Evolutionary conservation across 2,888 invertebrate genomes (phyloP), one percentile per base, ranked within the genome.

Genomic region (Drymonia ruficornis): DNA sequence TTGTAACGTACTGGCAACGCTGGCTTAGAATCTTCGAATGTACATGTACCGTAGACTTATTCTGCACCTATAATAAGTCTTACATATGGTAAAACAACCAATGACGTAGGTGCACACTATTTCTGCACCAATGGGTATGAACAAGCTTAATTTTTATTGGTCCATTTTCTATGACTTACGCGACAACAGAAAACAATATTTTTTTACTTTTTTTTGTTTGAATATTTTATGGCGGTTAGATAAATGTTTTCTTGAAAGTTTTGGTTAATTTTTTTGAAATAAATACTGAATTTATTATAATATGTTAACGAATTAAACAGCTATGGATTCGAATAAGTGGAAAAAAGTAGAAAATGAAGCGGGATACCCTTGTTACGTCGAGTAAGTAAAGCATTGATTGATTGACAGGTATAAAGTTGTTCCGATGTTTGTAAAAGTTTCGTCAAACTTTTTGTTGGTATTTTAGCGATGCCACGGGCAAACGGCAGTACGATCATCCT

Each of bases 401-500:
- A 76, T 81, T 53, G 44, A 52, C 36, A 52, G 28, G 16, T 0
- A n/a, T 13, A 15, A 29, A 46, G n/a, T 29, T 23, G 3, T 7
- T 29, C 7, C 3, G 9, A 46, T 29, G 29, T 52, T 50, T n/a
- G 59, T 43, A 19, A 44, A 42, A 56, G 15, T 19, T 43, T 45
- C 16, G n/a, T n/a, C 0, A 36, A 36, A 36, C n/a, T 36, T 13
- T 52, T 48, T 13, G 57, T 23, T 19, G 8, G 65, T 70, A 56
- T 91, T 89, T 65, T 74, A 95, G 95, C 65, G 92, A 94, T 72
- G 69, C 72, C 6, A 90, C 88, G 15, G 91, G 93, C 46, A 81
- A 84, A 52, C 90, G 93, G 65, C 93, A 93, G 68, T 94, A 93
- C 89, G 93, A 94, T 70, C 94, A 95, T 78, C 95, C 94, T 18